Evolutionary conservation across 2,797 vertebrate genomes (phyloP).

Genomic region (Nannoperca obscura): DNA sequence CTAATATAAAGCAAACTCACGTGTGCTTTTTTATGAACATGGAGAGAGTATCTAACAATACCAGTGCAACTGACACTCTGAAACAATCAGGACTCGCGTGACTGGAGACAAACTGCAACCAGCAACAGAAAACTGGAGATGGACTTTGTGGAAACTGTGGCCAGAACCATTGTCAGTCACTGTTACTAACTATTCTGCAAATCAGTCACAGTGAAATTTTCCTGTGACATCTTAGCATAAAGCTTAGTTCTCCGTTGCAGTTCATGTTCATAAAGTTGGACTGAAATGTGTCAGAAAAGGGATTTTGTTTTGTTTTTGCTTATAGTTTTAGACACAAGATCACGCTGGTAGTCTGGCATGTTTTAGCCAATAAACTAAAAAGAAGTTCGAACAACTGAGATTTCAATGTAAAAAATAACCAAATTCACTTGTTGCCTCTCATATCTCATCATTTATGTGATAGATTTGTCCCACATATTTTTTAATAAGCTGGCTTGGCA

Average conservation of each 20-base stretch:
- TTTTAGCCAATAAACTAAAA: not conserved
- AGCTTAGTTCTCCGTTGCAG: not conserved
- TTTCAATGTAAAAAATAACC: not conserved
- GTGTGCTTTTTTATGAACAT: conserved; percentile 12
- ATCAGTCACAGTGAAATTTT: conserved; percentile 2
- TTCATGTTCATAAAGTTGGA: not conserved
- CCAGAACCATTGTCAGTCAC: not conserved
- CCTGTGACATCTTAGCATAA: not conserved
- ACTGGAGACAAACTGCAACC: conserved; percentile 15
- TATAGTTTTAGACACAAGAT: not conserved
- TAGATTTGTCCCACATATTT: too few species aligned
- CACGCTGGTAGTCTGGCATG: not conserved
- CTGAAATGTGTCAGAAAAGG: not conserved
- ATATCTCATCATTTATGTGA: not conserved
- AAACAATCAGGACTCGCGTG: not conserved
- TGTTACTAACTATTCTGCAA: not conserved
- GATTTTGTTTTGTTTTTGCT: not conserved
- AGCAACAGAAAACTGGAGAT: conserved; percentile 12
- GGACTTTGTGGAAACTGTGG: conserved; percentile 21
- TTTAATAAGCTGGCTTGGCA: not conserved
- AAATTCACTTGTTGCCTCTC: not conserved
- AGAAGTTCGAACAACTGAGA: too few species aligned
- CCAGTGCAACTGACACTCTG: not conserved
- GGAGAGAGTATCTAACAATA: conserved; percentile 1
- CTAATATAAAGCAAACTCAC: conserved; percentile 21